These are phyloP conservation scores for Coecobrya sp. DNA, from an alignment of 2,888 invertebrate species.

Conservation along the genomic window DNA sequence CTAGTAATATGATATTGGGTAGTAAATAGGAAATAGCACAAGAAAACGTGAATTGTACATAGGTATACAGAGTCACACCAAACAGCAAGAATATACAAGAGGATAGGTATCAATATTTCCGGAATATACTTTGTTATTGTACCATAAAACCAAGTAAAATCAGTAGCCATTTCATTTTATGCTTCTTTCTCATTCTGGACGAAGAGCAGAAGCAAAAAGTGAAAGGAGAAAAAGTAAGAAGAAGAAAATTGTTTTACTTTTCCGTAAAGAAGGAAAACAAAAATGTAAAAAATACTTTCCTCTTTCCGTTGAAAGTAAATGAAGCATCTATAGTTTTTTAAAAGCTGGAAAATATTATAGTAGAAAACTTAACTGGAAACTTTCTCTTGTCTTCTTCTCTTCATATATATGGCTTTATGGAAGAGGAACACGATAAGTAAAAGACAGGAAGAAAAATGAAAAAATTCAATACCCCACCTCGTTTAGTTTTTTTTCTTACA, in stretches of 20 bases:
- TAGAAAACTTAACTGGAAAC: constrained; percentile 11
- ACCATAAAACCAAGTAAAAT: constrained; percentile 28
- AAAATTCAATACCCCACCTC: constrained; percentile 36
- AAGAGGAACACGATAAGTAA: not conserved
- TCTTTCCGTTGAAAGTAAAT: constrained; percentile 31
- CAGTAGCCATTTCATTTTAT: constrained; percentile 52
- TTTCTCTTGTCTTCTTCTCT: constrained; percentile 40
- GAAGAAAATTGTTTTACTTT: constrained; percentile 53
- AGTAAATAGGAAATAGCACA: constrained; percentile 6
- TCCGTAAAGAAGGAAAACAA: not conserved
- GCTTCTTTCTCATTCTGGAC: constrained; percentile 12
- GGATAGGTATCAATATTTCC: not conserved
- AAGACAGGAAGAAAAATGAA: not conserved
- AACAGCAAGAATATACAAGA: not conserved
- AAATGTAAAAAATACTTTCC: constrained; percentile 28
- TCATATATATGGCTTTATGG: constrained; percentile 48
- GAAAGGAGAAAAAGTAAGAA: constrained; percentile 2
- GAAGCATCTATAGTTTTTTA: constrained; percentile 46
- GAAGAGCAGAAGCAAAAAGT: not conserved
- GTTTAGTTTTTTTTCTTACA: not conserved
- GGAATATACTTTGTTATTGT: constrained; percentile 19
- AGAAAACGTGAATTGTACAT: not conserved
- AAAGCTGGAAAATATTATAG: constrained; percentile 43
- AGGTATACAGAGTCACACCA: not conserved
- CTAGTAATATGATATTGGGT: constrained; percentile 56